These are phyloP conservation scores for Agrochola lota DNA, from an alignment of 2,888 invertebrate genomes.

Conservation along the genomic window DNA sequence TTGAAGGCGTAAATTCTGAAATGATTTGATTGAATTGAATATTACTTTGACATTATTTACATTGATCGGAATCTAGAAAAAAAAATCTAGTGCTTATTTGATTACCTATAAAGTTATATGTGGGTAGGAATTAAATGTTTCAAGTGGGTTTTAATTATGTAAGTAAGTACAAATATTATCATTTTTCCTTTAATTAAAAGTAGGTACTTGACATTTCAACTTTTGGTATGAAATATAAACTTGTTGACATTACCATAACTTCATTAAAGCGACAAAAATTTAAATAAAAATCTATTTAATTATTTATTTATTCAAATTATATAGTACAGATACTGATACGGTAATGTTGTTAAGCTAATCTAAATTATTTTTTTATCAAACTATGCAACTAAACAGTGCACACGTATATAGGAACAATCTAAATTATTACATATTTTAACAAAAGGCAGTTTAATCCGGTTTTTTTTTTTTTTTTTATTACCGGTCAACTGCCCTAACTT, in stretches of 20 bases:
- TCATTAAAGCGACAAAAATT: not conserved
- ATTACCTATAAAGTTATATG: constrained; percentile 1
- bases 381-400: no score
- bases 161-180: not conserved
- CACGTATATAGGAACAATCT: not conserved
- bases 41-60: not conserved
- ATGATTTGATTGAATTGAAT: not conserved
- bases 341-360: not conserved
- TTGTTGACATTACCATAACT: constrained; percentile 19
- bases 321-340: no score
- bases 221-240: constrained; percentile 43
- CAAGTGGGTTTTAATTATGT: constrained; percentile 7
- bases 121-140: not conserved
- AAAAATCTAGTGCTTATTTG: not conserved
- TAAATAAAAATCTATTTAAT: not conserved
- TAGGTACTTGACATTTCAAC: constrained; percentile 38
- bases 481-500: no score
- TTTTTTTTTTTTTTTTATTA: not conserved
- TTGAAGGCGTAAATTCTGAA: not conserved
- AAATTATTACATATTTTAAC: not conserved
- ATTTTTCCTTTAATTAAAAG: constrained; percentile 30
- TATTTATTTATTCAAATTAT: constrained; percentile 31
- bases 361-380: not conserved
- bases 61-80: not conserved
- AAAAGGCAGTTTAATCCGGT: no score